Base-by-base conservation (phyloP, 2,113 vertebrate genomes). In the Cranoglanis bouderius region DNA sequence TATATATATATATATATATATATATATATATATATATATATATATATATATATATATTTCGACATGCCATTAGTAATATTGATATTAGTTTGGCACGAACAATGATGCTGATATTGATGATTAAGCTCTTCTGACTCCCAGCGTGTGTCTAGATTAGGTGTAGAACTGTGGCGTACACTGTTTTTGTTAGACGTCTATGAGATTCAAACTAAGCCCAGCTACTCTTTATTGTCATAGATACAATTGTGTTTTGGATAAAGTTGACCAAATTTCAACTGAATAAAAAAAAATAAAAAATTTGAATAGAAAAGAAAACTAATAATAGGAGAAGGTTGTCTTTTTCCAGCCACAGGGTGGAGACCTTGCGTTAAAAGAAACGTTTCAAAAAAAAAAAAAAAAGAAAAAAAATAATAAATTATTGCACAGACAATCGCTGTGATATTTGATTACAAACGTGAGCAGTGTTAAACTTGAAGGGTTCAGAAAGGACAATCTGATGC, bases 281-380 rank as follows among this genome's bases (percentile, higher is more conserved):
- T 32, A 18, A 40, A 26, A 6, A 51, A 51, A n/a, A n/a, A n/a
- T n/a, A n/a, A n/a, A n/a, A n/a, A n/a, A n/a, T n/a, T 29, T n/a
- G 10, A 63, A 46, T 63, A 38, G 35, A 81, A 40, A 38, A 61
- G 19, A 53, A 67, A 81, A 81, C 1, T 67, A 19, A 49, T 51
- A 35, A 70, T 32, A 38, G 46, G 72, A 61, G 26, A 80, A 80
- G 88, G 78, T 40, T 16, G 2, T 70, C 24, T 57, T 65, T 40
- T 51, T 89, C 29, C 13, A 72, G 59, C 89, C 87, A 91, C 55
- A 61, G 89, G 83, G 87, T 92, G 91, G 90, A 89, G 89, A 92
- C 87, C 88, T 89, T 91, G 87, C 89, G 82, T 90, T 80, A 89
- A 57, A 24, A 43, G 24, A 82, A 89, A 84, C 86, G 91, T 88